Evolutionary conservation across 2,888 invertebrate genomes (phyloP).

Genomic region (Lepas anatifera): DNA sequence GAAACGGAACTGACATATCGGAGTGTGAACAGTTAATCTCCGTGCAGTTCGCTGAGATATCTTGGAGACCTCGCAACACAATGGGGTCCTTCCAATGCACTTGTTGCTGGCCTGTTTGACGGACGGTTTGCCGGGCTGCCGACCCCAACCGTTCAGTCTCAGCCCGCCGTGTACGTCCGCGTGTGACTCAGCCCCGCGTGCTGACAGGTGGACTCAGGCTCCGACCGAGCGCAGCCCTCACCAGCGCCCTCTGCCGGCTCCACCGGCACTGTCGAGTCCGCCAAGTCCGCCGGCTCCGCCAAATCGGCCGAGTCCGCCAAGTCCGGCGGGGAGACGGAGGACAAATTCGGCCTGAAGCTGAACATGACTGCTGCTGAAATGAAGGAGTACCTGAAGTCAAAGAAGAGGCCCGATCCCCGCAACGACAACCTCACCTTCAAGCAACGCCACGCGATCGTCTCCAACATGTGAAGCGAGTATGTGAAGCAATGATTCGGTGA

Average conservation of each 20-base stretch:
- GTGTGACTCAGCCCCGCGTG: not conserved
- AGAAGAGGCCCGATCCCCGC: conserved; percentile 81
- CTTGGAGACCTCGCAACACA: too few species aligned
- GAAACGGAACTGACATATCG: too few species aligned
- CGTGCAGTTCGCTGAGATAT: too few species aligned
- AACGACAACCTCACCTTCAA: conserved; percentile 79
- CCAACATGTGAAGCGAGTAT: conserved; percentile 67
- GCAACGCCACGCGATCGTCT: conserved; percentile 86
- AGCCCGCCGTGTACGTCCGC: not conserved
- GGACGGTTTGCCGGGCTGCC: not conserved
- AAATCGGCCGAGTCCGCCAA: not conserved
- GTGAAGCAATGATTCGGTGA: too few species aligned
- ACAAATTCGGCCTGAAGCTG: conserved; percentile 47
- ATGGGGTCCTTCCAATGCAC: too few species aligned
- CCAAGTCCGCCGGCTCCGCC: conserved; percentile 9
- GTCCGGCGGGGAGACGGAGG: not conserved
- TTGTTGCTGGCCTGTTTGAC: too few species aligned
- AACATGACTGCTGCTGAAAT: conserved; percentile 87
- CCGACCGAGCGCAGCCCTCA: conserved; percentile 23
- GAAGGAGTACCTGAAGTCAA: conserved; percentile 68
- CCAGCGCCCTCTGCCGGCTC: conserved; percentile 27
- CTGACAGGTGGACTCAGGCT: conserved; percentile 9
- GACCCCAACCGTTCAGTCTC: not conserved
- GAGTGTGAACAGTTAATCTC: too few species aligned
- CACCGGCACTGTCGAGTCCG: conserved; percentile 21